These are phyloP conservation scores for Urocynchramus pylzowi DNA, from an alignment of 2,113 vertebrate genomes.

Conservation along the genomic window DNA sequence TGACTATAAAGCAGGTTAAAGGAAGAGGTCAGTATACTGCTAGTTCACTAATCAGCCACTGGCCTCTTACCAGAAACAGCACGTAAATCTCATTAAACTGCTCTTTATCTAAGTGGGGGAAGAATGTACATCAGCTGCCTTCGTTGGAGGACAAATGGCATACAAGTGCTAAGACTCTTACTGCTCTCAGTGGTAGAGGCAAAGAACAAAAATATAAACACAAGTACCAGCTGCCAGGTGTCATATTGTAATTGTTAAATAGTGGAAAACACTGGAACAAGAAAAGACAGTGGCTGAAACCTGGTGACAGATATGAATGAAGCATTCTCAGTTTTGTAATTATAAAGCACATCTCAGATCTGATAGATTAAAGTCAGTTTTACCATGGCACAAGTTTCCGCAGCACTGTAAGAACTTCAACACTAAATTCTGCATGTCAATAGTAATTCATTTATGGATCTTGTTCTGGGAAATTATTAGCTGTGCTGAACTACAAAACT, in stretches of 20 bases:
- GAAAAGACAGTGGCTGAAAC: neutral
- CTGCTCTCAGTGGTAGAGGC: neutral
- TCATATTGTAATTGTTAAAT: neutral
- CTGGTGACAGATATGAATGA: neutral
- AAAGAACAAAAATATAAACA: neutral
- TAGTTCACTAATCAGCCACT: neutral
- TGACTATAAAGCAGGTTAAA: constrained; percentile 20
- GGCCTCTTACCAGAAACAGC: constrained; percentile 47
- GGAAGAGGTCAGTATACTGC: neutral
- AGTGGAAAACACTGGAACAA: neutral
- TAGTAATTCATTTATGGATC: neutral
- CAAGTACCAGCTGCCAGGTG: neutral
- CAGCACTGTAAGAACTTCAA: neutral
- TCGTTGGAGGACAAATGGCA: neutral
- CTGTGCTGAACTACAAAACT: neutral
- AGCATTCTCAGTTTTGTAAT: neutral
- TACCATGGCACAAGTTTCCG: neutral
- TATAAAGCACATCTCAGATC: neutral
- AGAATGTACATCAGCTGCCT: neutral
- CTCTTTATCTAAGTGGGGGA: neutral
- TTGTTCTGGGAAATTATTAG: neutral
- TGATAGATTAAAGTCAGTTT: neutral
- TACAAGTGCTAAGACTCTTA: neutral
- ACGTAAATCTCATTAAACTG: constrained; percentile 47
- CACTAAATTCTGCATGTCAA: neutral